Evolutionary conservation across 2,888 invertebrate genomes (phyloP).

Genomic region (Teleiodes luculella): DNA sequence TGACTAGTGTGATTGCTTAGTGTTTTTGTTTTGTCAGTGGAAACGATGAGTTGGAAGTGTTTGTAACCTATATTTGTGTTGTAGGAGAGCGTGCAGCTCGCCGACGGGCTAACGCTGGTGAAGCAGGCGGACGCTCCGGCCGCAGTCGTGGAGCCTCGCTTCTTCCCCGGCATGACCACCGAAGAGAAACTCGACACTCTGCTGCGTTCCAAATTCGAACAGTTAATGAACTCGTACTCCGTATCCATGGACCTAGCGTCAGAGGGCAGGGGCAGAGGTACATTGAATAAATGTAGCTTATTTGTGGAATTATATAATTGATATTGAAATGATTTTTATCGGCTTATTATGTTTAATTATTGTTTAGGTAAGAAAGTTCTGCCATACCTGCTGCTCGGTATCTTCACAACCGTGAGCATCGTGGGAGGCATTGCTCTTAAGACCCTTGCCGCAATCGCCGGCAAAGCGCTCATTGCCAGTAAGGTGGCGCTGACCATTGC

Average conservation of each 20-base stretch:
- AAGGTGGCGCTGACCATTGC: conserved; percentile 86
- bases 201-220: conserved; percentile 75
- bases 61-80: conserved; percentile 48
- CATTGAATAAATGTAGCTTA: background rate
- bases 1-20: conserved; percentile 42
- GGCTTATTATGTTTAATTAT: conserved; percentile 16
- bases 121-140: conserved; percentile 77
- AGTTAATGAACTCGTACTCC: conserved; percentile 81
- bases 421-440: conserved; percentile 84
- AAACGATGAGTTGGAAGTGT: conserved; percentile 34
- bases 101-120: conserved; percentile 79
- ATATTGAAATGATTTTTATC: background rate
- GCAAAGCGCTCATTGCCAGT: conserved; percentile 84
- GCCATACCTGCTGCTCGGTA: conserved; percentile 79
- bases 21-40: conserved; percentile 26
- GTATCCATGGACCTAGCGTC: conserved; percentile 80
- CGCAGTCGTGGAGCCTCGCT: conserved; percentile 76
- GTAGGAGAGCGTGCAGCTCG: conserved; percentile 79
- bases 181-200: conserved; percentile 77
- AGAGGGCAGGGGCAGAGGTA: conserved; percentile 75
- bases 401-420: conserved; percentile 82
- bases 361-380: conserved; percentile 75
- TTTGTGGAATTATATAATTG: background rate
- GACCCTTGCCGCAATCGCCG: conserved; percentile 83
- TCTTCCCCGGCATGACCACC: conserved; percentile 74